Conservation (phyloP, 2,113 vertebrate genomes). For the Octodon degus region DNA sequence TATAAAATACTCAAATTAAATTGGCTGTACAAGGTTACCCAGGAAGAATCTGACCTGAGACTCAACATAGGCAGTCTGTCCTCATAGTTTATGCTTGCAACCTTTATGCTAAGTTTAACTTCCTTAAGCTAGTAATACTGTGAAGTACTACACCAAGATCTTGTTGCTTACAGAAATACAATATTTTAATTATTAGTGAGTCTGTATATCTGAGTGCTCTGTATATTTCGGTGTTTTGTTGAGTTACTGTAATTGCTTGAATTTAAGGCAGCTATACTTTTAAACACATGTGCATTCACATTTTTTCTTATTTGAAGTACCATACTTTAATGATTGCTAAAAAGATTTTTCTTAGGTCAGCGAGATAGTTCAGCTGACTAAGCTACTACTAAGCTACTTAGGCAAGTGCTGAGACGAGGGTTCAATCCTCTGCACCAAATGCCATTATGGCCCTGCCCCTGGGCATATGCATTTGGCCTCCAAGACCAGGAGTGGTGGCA, state of each 20-base stretch:
- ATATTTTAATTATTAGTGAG: neutral
- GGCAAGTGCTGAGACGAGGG: too few species aligned
- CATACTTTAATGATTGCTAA: neutral
- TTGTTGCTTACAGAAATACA: neutral
- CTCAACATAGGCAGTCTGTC: neutral
- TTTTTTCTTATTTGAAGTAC: neutral
- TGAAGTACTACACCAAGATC: neutral
- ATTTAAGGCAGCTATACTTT: constrained; percentile 22
- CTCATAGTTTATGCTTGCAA: neutral
- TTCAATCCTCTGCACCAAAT: too few species aligned
- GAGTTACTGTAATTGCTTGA: neutral
- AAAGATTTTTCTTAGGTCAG: neutral
- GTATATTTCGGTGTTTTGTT: neutral
- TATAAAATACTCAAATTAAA: neutral
- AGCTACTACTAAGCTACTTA: too few species aligned
- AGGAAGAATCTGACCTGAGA: neutral
- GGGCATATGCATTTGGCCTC: too few species aligned
- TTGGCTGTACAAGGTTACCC: neutral
- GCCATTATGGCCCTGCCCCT: too few species aligned
- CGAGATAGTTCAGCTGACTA: too few species aligned
- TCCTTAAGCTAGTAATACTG: neutral
- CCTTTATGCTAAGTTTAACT: neutral
- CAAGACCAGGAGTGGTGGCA: too few species aligned
- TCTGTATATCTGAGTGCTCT: neutral
- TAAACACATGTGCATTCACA: neutral